These are phyloP conservation scores for Petaurus breviceps DNA, from an alignment of 2,113 vertebrate genomes.

Conservation along the genomic window DNA sequence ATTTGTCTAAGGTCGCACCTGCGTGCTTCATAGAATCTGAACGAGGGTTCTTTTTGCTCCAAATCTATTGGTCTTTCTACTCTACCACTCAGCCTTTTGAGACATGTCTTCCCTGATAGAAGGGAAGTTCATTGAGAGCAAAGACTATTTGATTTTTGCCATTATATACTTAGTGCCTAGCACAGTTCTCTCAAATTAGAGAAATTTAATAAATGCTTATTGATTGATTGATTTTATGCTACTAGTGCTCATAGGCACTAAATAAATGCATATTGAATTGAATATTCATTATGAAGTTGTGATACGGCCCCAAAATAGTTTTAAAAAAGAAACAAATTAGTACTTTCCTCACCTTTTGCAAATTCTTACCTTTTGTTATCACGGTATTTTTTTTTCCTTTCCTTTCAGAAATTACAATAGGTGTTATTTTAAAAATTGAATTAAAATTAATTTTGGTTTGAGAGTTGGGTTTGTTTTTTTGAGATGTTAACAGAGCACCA, in stretches of 20 bases:
- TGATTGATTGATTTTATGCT: background rate
- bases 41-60: background rate
- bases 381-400: background rate
- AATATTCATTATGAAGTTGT: background rate
- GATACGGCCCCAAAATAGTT: background rate
- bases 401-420: background rate
- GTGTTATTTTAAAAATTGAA: background rate
- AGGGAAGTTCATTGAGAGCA: background rate
- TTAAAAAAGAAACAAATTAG: background rate
- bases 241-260: background rate
- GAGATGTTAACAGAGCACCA: background rate
- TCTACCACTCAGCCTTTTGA: background rate
- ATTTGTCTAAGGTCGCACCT: background rate
- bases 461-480: too few relatives aligned
- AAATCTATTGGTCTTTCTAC: background rate
- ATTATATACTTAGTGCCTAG: background rate
- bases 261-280: background rate
- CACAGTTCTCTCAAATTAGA: background rate
- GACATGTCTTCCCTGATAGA: background rate
- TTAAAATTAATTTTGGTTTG: background rate
- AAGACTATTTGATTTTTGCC: background rate
- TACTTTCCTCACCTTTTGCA: background rate
- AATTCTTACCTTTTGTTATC: background rate
- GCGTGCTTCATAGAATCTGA: background rate
- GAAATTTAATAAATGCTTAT: background rate